Evolutionary conservation across 1,140 invertebrate species (phyloP), one percentile per base, ranked within the genome.

Genomic region (Ganaspis sp.): DNA sequence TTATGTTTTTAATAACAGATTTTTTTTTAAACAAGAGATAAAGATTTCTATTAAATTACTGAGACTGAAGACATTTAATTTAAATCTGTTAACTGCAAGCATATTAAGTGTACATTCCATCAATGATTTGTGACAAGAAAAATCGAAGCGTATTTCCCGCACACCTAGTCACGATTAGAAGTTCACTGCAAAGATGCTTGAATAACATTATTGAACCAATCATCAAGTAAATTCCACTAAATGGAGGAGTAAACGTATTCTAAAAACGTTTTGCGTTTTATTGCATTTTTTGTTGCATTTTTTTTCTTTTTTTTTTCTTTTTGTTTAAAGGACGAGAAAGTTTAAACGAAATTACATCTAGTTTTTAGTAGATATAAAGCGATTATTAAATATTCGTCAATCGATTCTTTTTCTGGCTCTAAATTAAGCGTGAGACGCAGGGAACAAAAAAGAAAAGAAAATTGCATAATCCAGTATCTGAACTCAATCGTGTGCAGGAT

Each of bases 301-400:
- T n/a, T n/a, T n/a, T n/a, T n/a, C n/a, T n/a, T n/a, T n/a, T n/a
- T n/a, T n/a, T n/a, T n/a, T n/a, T n/a, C n/a, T n/a, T n/a, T n/a
- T n/a, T n/a, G n/a, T n/a, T n/a, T n/a, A n/a, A n/a, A n/a, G n/a
- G n/a, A n/a, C n/a, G 29, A 3, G 29, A 34, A 2, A 34, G 29
- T 34, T 34, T 34, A 34, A 34, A 34, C 6, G 29, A 34, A 34
- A 3, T 34, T n/a, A 45, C n/a, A 45, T 45, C 4, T 15, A 0
- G n/a, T n/a, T 45, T 45, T 45, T 15, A 40, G 6, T 40, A 3
- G 5, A 49, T 49, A 15, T 49, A 49, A 49, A 49, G 17, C 45
- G n/a, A n/a, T 49, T 49, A 49, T 49, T 49, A 49, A 49, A n/a
- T 49, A 49, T 49, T 49, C 45, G 45, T 49, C 45, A 49, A 49